These are phyloP conservation scores for Eulithis testata DNA, from an alignment of 2,888 invertebrate genomes.

Conservation along the genomic window DNA sequence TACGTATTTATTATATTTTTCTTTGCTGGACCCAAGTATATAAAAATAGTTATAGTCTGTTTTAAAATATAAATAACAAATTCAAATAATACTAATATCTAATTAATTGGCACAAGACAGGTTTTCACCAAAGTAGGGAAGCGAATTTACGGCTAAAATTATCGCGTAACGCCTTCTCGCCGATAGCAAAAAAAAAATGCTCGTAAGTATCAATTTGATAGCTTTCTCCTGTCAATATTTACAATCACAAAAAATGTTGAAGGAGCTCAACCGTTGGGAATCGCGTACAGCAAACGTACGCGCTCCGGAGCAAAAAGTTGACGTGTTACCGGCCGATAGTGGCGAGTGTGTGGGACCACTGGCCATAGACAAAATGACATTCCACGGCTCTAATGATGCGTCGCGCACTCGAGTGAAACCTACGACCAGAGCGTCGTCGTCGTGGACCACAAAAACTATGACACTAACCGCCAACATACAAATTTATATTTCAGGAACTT, in stretches of 20 bases:
- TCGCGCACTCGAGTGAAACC: constrained; percentile 35
- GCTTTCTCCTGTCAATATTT: constrained; percentile 73
- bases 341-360: constrained; percentile 2
- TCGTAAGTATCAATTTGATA: constrained; percentile 47
- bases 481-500: constrained; percentile 29
- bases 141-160: constrained; percentile 31
- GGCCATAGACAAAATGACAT: constrained; percentile 63
- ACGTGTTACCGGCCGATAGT: constrained; percentile 46
- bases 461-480: constrained; percentile 6
- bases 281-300: constrained; percentile 20
- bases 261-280: constrained; percentile 49
- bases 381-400: constrained; percentile 69
- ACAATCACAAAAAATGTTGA: constrained; percentile 56
- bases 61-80: too few relatives aligned
- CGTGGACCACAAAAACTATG: constrained; percentile 24
- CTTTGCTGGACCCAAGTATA: not conserved
- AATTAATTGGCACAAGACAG: constrained; percentile 30
- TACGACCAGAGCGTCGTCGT: constrained; percentile 9
- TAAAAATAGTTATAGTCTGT: not conserved
- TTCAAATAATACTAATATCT: constrained; percentile 27
- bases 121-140: constrained; percentile 29
- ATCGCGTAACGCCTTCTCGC: constrained; percentile 31
- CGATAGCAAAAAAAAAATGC: constrained; percentile 40
- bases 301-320: constrained; percentile 52
- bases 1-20: not conserved